Evolutionary conservation across 2,888 invertebrate genomes (phyloP), one percentile per base, ranked within the genome.

Genomic region (Chrysina gloriosa): DNA sequence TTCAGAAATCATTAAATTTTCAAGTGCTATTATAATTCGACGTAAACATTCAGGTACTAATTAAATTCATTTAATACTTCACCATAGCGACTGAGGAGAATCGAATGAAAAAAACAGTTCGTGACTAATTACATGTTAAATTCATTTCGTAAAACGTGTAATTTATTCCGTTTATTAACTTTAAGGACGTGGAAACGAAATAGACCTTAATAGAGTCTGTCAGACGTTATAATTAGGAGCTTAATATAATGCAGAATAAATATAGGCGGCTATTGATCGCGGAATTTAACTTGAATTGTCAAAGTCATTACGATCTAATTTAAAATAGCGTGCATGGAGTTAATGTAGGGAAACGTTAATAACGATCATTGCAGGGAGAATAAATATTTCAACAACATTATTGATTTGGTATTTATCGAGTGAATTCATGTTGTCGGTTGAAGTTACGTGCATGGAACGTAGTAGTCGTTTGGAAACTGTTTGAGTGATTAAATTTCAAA

Each of bases 241-340:
- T 58, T 58, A 39, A 39, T 58, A 58, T 58, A 58, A 21, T 58
- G 58, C 58, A 58, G 58, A 58, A 58, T 58, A 39, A 58, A 58
- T 58, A 39, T 58, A 39, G 23, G 39, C 58, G 58, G 39, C 14
- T 58, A 58, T 58, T 58, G 58, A 58, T 58, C 58, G 58, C 6
- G 39, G 58, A 52, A 31, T 52, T 52, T 52, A 52, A 52, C 31
- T 29, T 52, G 31, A 52, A 58, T 58, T 58, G 39, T 39, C 58
- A 39, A 58, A 58, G 58, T 39, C 39, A 39, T 58, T 58, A 58
- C 25, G 25, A 58, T 58, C 58, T 58, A 58, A 58, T 58, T 58
- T 58, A 58, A 58, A 58, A 58, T 58, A 39, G 36, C 58, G 58
- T 58, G 39, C 58, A 58, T 25, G 5, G 39, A 39, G 58, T 34